Conservation (phyloP, 2,113 vertebrate species). For the Misgurnus mizolepis region DNA sequence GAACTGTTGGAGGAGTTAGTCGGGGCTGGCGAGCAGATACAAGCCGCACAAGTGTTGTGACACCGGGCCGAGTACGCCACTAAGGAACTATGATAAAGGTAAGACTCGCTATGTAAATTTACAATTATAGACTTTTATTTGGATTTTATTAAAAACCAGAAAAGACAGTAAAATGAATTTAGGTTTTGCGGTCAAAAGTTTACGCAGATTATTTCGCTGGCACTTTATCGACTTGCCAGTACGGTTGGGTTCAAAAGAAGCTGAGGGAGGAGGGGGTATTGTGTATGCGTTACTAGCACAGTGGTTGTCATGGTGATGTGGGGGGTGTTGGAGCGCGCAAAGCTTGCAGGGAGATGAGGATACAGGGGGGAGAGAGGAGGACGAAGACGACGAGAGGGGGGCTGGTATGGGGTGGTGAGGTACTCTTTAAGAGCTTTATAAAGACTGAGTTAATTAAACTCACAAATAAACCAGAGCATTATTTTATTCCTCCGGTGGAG, state of each 20-base stretch:
- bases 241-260: constrained; percentile 36
- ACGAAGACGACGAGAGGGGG: constrained; percentile 39
- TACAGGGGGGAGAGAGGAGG: constrained; percentile 59
- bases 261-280: constrained; percentile 53
- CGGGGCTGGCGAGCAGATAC: constrained; percentile 54
- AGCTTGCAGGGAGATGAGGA: constrained; percentile 64
- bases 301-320: constrained; percentile 76
- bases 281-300: constrained; percentile 65
- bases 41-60: constrained; percentile 62
- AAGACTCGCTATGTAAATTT: not conserved
- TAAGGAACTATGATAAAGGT: constrained; percentile 54
- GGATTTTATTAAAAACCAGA: not conserved
- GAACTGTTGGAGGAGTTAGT: constrained; percentile 45
- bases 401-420: constrained; percentile 50
- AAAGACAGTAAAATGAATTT: not conserved
- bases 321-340: constrained; percentile 54
- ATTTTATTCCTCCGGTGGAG: not conserved
- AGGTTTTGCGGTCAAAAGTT: not conserved
- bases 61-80: constrained; percentile 19
- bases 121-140: not conserved
- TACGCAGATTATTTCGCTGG: not conserved
- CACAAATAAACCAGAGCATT: constrained; percentile 66
- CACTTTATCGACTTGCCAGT: constrained; percentile 5
- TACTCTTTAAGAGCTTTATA: constrained; percentile 64
- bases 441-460: constrained; percentile 69